phyloP scores from a whole-genome alignment of 2,888 invertebrate species.

The Branchinecta sandiegonensis region DNA sequence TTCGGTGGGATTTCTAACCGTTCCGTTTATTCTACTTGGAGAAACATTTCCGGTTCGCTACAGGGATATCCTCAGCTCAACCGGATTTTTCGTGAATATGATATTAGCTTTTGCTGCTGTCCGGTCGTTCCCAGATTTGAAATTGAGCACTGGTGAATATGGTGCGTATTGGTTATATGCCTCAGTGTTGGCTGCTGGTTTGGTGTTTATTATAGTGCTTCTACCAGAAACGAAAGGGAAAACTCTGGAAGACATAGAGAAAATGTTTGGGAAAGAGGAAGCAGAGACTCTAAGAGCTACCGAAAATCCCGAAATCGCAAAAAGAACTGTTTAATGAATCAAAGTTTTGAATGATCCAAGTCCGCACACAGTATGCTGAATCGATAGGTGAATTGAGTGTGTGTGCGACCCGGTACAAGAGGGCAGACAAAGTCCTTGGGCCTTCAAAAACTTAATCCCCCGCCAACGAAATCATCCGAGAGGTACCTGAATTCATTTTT shows the following conservation, averaged over 20 bases:
- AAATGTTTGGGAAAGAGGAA: slow-evolving; percentile 16
- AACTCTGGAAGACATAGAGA: slow-evolving; percentile 23
- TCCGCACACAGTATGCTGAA: too few relatives aligned
- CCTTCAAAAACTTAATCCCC: too few relatives aligned
- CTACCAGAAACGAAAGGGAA: slow-evolving; percentile 24
- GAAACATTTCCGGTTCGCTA: background rate
- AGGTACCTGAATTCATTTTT: too few relatives aligned
- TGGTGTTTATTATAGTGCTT: slow-evolving; percentile 21
- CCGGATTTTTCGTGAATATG: background rate
- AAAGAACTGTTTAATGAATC: background rate
- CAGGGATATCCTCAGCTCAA: slow-evolving; percentile 8
- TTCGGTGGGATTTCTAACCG: background rate
- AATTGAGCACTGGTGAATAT: background rate
- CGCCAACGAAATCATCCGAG: too few relatives aligned
- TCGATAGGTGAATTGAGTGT: too few relatives aligned
- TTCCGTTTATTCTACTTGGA: background rate
- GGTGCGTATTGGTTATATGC: background rate
- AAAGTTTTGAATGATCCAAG: too few relatives aligned
- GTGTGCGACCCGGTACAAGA: too few relatives aligned
- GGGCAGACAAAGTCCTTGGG: too few relatives aligned
- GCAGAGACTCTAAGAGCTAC: too few relatives aligned
- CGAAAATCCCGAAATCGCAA: too few relatives aligned
- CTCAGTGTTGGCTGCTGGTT: background rate
- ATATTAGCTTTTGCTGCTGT: background rate
- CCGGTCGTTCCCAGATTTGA: background rate